phyloP scores from a whole-genome alignment of 2,888 invertebrate genomes.

The Brachylomia viminalis region DNA sequence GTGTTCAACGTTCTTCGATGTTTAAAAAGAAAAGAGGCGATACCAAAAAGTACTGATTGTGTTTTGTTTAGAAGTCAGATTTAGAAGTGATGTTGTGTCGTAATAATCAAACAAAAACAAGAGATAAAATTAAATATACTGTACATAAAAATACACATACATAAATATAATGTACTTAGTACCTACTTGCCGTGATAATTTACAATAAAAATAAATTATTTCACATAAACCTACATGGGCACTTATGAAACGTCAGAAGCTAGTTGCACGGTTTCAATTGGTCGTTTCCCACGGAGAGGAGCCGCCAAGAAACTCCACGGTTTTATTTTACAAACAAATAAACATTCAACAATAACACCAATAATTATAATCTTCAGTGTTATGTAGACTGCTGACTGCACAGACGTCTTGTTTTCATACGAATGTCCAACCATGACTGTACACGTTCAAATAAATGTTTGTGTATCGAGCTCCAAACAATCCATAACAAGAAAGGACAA shows the following conservation, averaged over 20 bases:
- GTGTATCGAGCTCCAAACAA: neutral
- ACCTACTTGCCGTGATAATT: neutral
- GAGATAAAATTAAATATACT: neutral
- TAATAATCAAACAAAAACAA: neutral
- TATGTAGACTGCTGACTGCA: neutral
- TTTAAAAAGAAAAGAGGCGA: conserved; percentile 17
- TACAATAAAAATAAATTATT: too few relatives aligned
- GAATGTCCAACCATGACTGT: neutral
- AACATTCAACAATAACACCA: neutral
- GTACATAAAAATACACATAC: too few relatives aligned
- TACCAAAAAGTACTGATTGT: neutral
- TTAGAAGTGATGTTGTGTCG: neutral
- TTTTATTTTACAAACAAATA: neutral
- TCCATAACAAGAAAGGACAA: neutral
- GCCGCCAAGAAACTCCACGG: too few relatives aligned
- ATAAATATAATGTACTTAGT: too few relatives aligned
- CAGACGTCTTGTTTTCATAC: conserved; percentile 6
- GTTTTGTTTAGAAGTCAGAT: conserved; percentile 18
- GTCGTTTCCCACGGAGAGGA: too few relatives aligned
- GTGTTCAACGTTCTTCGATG: conserved; percentile 35
- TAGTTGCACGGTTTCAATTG: too few relatives aligned
- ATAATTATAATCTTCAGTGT: neutral
- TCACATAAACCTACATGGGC: too few relatives aligned
- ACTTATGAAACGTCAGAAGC: too few relatives aligned
- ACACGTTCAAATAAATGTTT: conserved; percentile 16